phyloP scores from a whole-genome alignment of 2,888 invertebrate species.

The Alviniconcha strummeri region DNA sequence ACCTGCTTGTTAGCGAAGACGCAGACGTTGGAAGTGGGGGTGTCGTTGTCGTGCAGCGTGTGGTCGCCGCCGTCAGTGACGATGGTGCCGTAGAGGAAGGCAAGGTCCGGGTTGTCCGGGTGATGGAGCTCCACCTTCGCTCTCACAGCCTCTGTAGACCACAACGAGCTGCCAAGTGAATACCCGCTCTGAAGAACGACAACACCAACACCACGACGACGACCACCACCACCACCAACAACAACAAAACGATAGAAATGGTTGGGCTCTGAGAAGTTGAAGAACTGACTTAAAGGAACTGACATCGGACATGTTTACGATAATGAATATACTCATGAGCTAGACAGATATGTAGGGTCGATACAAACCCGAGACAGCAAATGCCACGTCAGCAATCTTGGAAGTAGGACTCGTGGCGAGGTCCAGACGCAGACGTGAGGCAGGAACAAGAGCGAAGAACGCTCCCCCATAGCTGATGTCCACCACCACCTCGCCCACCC shows the following conservation, averaged over 20 bases:
- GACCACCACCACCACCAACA: too few relatives aligned
- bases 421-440: slow-evolving; percentile 57
- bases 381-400: slow-evolving; percentile 53
- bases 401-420: slow-evolving; percentile 45
- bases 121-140: slow-evolving; percentile 58
- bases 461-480: slow-evolving; percentile 73
- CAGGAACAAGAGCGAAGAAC: slow-evolving; percentile 71
- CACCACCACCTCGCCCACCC: slow-evolving; percentile 53
- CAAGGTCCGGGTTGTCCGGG: slow-evolving; percentile 66
- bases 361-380: slow-evolving; percentile 42
- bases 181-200: too few relatives aligned
- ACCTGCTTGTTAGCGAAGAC: slow-evolving; percentile 73
- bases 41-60: slow-evolving; percentile 41
- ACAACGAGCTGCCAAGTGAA: too few relatives aligned
- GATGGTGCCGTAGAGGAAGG: slow-evolving; percentile 72
- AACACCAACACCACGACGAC: too few relatives aligned
- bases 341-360: too few relatives aligned
- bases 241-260: too few relatives aligned
- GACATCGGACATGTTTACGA: too few relatives aligned
- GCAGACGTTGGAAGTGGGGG: slow-evolving; percentile 63
- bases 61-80: slow-evolving; percentile 71
- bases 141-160: slow-evolving; percentile 59
- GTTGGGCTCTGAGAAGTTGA: too few relatives aligned
- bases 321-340: too few relatives aligned
- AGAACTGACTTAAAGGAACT: too few relatives aligned